phyloP scores from a whole-genome alignment of 2,797 vertebrate species.

The Loris lydekkerianus region DNA sequence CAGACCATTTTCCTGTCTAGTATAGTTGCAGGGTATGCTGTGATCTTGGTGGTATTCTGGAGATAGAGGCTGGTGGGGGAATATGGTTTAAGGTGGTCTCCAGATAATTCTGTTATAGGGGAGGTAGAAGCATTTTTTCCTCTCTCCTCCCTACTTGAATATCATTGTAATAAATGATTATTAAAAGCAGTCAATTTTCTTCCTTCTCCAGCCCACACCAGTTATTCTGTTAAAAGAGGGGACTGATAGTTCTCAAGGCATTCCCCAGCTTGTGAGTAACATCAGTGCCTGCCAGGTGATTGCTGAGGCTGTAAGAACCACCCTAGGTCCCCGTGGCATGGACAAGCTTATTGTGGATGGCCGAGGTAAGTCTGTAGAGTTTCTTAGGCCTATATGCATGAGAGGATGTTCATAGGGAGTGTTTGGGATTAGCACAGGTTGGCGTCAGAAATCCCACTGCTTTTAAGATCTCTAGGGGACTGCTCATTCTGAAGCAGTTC shows the following conservation, averaged over 20 bases:
- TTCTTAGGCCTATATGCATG: neutral
- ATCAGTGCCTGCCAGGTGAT: constrained; percentile 99
- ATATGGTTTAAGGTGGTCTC: constrained; percentile 16
- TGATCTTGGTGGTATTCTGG: neutral
- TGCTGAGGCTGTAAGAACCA: constrained; percentile 97
- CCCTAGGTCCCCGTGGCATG: constrained; percentile 98
- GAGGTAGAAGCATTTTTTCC: neutral
- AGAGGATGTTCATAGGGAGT: neutral
- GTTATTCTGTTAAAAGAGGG: constrained; percentile 96
- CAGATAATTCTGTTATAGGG: neutral
- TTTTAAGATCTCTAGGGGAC: neutral
- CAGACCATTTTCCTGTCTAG: neutral
- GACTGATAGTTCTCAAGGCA: constrained; percentile 97
- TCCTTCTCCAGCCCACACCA: constrained; percentile 88
- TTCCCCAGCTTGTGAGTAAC: constrained; percentile 98
- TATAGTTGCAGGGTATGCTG: neutral
- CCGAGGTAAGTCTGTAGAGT: constrained; percentile 89
- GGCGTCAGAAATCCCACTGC: constrained; percentile 11
- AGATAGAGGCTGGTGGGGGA: neutral
- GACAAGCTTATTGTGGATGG: constrained; percentile 98
- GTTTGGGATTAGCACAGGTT: neutral
- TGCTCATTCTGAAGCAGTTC: neutral
- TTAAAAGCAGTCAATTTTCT: neutral
- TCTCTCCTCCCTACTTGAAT: neutral
- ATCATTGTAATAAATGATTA: neutral